These are phyloP conservation scores for Rhombomys opimus DNA, from an alignment of 2,113 vertebrate species.

Conservation along the genomic window DNA sequence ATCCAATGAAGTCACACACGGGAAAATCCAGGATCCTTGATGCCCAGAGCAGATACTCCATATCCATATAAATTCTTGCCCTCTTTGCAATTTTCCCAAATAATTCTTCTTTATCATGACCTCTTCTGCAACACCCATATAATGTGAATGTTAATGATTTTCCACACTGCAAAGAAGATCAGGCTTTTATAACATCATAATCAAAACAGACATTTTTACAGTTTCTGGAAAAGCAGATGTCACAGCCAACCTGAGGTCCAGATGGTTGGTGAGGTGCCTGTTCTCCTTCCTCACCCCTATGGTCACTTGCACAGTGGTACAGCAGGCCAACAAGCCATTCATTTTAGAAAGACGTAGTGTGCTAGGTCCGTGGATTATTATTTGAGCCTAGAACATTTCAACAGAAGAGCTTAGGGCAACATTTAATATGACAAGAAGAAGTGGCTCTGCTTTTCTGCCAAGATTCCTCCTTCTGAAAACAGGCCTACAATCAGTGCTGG, in stretches of 20 bases:
- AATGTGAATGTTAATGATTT: not conserved
- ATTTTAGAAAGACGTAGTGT: not conserved
- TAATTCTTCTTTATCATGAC: not conserved
- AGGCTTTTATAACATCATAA: not conserved
- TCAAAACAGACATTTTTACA: not conserved
- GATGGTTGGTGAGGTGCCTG: not conserved
- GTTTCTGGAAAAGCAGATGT: not conserved
- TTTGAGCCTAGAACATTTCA: not conserved
- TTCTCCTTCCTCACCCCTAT: not conserved
- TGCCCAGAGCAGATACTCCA: not conserved
- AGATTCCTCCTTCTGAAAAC: not conserved
- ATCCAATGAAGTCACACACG: not conserved
- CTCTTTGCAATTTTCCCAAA: not conserved
- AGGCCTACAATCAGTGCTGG: not conserved
- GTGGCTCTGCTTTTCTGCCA: not conserved
- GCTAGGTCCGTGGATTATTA: not conserved
- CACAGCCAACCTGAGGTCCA: not conserved
- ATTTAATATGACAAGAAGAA: conserved; percentile 13
- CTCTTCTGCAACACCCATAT: not conserved
- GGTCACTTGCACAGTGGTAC: not conserved
- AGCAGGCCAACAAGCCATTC: not conserved
- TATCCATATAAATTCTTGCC: not conserved
- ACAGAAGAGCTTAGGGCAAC: not conserved
- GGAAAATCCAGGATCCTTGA: not conserved
- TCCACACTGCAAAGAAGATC: not conserved